Percentiles rank a stretch among this genome's conserved stretches.
Conservation (phyloP, 2,113 vertebrate species). For the Ammodytes marinus region DNA sequence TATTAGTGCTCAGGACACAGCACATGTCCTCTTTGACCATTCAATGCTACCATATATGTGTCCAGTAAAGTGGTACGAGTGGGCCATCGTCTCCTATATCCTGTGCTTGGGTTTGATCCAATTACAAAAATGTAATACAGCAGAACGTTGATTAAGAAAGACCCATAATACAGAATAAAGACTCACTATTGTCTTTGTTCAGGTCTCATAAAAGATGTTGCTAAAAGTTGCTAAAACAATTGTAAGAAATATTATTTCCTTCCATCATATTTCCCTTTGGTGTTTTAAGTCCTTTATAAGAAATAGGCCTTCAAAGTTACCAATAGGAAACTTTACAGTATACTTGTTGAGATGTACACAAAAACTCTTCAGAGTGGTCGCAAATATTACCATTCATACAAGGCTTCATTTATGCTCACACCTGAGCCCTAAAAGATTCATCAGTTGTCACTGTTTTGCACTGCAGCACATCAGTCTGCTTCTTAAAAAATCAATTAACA, state of each 20-base stretch:
- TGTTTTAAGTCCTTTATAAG: conserved; percentile 14
- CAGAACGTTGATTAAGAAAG: not conserved
- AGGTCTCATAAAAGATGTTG: conserved; percentile 32
- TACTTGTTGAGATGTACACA: conserved; percentile 25
- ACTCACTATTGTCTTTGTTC: conserved; percentile 2
- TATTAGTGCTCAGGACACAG: conserved; percentile 1
- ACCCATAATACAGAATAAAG: conserved; percentile 9
- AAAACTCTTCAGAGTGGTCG: conserved; percentile 16
- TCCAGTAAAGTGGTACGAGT: conserved; percentile 5
- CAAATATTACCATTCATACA: conserved; percentile 46
- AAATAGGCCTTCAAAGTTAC: conserved; percentile 33
- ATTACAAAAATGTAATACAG: conserved; percentile 1
- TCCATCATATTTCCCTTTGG: not conserved
- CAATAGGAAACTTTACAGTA: conserved; percentile 29
- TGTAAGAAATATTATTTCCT: conserved; percentile 48
- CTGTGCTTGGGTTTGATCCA: conserved; percentile 24
- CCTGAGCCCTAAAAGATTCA: conserved; percentile 16
- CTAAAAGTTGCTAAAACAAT: conserved; percentile 17
- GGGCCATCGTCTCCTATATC: conserved; percentile 10
- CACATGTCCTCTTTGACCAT: not conserved
- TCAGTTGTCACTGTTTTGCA: conserved; percentile 14
- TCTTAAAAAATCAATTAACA: conserved; percentile 3
- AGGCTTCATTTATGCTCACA: conserved; percentile 53
- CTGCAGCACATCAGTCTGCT: conserved; percentile 26
- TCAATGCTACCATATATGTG: not conserved